Percentiles rank a stretch among this genome's conserved stretches.
These are phyloP conservation scores for Gallinago solitaria DNA, from an alignment of 2,797 vertebrate genomes.

Conservation along the genomic window DNA sequence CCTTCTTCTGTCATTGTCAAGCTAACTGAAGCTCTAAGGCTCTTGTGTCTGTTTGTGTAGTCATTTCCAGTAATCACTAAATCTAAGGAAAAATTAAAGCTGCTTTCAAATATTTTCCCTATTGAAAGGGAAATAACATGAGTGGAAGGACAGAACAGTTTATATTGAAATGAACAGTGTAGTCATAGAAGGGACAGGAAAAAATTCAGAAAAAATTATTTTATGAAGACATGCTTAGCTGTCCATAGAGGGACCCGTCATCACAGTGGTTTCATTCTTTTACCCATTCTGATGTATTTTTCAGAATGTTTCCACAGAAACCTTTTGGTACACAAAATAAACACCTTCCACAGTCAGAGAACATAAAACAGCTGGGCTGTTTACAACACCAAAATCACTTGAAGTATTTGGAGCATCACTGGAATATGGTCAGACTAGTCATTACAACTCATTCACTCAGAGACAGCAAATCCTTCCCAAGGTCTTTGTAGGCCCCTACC, in stretches of 20 bases:
- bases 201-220: not conserved
- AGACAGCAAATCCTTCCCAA: accelerated
- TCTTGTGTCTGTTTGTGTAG: not conserved
- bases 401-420: not conserved
- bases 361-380: not conserved
- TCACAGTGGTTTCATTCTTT: not conserved
- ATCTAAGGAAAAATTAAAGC: not conserved
- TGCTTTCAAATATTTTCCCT: not conserved
- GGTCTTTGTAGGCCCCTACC: not conserved
- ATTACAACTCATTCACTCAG: not conserved
- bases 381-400: not conserved
- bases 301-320: not conserved
- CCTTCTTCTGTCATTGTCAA: not conserved
- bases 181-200: not conserved
- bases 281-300: not conserved
- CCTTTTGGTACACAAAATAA: not conserved
- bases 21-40: not conserved
- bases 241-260: not conserved
- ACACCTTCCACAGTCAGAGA: not conserved
- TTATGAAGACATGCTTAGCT: not conserved
- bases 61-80: not conserved
- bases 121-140: not conserved
- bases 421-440: not conserved
- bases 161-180: not conserved
- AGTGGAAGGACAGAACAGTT: not conserved